Evolutionary conservation across 2,113 vertebrate species (phyloP).

Genomic region (Semicossyphus pulcher): DNA sequence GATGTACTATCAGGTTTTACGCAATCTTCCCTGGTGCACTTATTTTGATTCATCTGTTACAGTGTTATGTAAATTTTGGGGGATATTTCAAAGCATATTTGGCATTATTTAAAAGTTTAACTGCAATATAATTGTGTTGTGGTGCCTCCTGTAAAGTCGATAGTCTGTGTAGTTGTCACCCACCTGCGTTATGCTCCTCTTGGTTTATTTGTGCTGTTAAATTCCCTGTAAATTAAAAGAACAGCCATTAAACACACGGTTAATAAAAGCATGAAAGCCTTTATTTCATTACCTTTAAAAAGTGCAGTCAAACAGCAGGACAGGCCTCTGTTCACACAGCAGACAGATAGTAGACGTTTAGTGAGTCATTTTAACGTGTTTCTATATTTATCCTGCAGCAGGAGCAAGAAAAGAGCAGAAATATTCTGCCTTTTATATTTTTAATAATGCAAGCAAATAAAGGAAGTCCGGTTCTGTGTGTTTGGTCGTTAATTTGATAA

Average conservation of each 20-base stretch:
- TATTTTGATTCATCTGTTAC: not conserved
- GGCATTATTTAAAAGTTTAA: not conserved
- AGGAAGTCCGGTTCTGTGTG: not conserved
- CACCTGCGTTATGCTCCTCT: not conserved
- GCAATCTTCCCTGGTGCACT: not conserved
- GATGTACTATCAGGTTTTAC: not conserved
- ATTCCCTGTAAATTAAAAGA: constrained; percentile 3
- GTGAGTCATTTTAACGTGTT: not conserved
- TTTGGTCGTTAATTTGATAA: not conserved
- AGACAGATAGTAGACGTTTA: constrained; percentile 25
- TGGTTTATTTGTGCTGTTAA: not conserved
- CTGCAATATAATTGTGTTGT: not conserved
- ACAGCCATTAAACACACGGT: not conserved
- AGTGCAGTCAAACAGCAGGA: not conserved
- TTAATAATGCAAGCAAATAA: not conserved
- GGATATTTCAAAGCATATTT: not conserved
- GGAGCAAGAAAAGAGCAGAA: not conserved
- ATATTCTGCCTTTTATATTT: not conserved
- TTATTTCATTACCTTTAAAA: not conserved
- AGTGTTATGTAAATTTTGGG: not conserved
- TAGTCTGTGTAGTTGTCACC: not conserved
- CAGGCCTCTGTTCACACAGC: constrained; percentile 24
- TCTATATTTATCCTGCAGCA: constrained; percentile 15
- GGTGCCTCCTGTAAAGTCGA: not conserved
- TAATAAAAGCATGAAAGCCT: not conserved